Percentiles rank a stretch among this genome's conserved stretches.
Conservation (phyloP, 2,797 vertebrate species). For the Percopsis omiscomaycus region DNA sequence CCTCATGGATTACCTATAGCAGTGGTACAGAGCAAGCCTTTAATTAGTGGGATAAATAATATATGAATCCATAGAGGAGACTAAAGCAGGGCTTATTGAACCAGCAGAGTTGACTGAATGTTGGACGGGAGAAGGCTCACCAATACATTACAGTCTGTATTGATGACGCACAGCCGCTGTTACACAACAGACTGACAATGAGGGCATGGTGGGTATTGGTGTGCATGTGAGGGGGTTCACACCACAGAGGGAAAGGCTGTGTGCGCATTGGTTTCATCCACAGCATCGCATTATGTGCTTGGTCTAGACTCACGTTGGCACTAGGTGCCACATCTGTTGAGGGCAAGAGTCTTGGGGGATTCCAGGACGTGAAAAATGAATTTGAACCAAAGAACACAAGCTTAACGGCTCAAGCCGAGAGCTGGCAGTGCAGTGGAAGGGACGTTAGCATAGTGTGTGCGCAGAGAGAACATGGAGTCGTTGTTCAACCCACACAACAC, state of each 20-base stretch:
- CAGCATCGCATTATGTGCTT: constrained; percentile 60
- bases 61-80: constrained; percentile 48
- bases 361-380: constrained; percentile 61
- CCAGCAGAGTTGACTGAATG: constrained; percentile 30
- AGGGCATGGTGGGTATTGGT: constrained; percentile 20
- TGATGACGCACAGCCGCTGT: constrained; percentile 4
- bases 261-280: constrained; percentile 26
- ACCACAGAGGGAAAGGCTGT: not conserved
- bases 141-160: constrained; percentile 24
- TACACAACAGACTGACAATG: constrained; percentile 13
- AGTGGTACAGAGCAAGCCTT: constrained; percentile 63
- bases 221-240: not conserved
- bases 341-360: constrained; percentile 39
- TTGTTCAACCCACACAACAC: too few relatives aligned
- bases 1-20: constrained; percentile 49
- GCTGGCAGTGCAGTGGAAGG: constrained; percentile 33
- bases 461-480: not conserved
- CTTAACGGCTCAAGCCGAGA: constrained; percentile 55
- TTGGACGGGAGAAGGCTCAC: constrained; percentile 22
- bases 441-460: constrained; percentile 14
- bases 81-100: constrained; percentile 46
- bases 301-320: constrained; percentile 56
- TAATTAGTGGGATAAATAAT: constrained; percentile 70
- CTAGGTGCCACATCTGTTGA: constrained; percentile 47
- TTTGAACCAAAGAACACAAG: constrained; percentile 50